A percentile compares a stretch with the other conserved stretches of the same genome.
Conservation (phyloP, 2,113 vertebrate species). For the Eptesicus fuscus region DNA sequence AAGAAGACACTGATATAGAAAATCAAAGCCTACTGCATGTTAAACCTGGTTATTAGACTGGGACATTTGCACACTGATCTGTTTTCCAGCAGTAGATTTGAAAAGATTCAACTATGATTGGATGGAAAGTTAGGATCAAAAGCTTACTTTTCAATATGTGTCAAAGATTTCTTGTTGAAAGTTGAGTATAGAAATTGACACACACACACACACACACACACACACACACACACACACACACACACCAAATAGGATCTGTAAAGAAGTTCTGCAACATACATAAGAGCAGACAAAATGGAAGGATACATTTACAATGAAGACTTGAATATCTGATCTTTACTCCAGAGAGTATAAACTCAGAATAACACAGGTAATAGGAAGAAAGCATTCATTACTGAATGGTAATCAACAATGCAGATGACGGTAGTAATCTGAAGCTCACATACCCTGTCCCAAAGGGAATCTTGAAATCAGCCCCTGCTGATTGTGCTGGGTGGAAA, state of each 20-base stretch:
- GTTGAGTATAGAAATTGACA: background rate
- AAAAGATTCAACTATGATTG: background rate
- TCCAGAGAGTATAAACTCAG: no score
- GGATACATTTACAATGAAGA: background rate
- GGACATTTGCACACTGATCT: background rate
- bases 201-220: background rate
- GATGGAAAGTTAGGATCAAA: background rate
- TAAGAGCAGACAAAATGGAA: background rate
- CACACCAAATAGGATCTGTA: background rate
- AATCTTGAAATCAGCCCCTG: background rate
- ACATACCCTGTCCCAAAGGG: no score
- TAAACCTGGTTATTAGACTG: background rate
- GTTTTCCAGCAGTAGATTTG: background rate
- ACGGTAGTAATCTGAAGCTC: background rate
- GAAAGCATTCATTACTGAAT: accelerated
- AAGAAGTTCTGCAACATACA: background rate
- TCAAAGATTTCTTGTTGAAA: background rate
- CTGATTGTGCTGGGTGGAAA: background rate
- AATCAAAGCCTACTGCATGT: background rate
- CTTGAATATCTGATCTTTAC: background rate
- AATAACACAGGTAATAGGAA: accelerated
- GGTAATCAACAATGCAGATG: accelerated
- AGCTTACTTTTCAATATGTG: background rate
- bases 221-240: background rate
- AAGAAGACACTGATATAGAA: no score